Conservation (phyloP, 2,113 vertebrate species). For the Clarias gariepinus region DNA sequence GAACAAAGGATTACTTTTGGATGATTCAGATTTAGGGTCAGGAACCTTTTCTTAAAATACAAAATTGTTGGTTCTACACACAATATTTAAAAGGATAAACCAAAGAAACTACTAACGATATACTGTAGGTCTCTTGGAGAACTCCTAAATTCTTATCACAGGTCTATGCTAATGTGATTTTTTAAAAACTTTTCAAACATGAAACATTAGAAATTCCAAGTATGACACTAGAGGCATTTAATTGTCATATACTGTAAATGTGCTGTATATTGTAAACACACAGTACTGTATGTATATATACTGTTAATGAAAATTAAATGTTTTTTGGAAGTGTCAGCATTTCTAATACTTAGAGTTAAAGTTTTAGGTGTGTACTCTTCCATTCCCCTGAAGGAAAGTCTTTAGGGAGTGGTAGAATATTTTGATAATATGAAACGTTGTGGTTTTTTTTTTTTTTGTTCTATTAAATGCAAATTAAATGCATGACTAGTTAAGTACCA, state of each 20-base stretch:
- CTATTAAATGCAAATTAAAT: too few species aligned
- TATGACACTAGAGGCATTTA: too few species aligned
- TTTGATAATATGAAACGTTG: neutral
- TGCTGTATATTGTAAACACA: too few species aligned
- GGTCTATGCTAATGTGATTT: neutral
- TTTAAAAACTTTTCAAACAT: neutral
- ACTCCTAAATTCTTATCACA: neutral
- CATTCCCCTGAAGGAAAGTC: neutral
- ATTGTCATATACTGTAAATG: too few species aligned
- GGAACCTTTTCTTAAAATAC: neutral
- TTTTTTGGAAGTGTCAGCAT: too few species aligned
- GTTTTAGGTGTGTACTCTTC: too few species aligned
- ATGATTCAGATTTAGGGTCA: neutral
- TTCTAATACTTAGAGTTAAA: too few species aligned
- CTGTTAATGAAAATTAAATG: too few species aligned
- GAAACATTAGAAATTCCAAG: too few species aligned
- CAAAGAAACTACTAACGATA: neutral
- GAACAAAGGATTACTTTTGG: neutral
- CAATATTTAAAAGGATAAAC: neutral
- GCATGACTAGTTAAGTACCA: neutral
- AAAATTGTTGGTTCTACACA: neutral
- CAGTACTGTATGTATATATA: too few species aligned
- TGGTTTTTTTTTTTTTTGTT: neutral
- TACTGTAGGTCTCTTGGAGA: too few species aligned
- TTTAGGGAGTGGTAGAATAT: neutral